These are phyloP conservation scores for Semicossyphus pulcher DNA, from an alignment of 2,113 vertebrate species.

Conservation along the genomic window DNA sequence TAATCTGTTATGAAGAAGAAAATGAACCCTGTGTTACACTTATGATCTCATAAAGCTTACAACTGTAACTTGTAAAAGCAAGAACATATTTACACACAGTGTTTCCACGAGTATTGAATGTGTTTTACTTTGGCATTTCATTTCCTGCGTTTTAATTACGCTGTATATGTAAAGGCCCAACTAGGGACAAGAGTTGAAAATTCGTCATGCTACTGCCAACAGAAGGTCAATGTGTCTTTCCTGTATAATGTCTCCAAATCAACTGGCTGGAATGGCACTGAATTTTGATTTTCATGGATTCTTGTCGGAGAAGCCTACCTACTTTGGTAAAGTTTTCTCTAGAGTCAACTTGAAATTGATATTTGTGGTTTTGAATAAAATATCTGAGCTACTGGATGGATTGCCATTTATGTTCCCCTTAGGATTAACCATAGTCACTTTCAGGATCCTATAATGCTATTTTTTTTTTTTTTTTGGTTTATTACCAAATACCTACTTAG, in stretches of 20 bases:
- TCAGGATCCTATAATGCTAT: background rate
- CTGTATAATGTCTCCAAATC: background rate
- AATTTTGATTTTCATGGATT: background rate
- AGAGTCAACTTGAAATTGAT: background rate
- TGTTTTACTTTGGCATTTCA: background rate
- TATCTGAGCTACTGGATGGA: background rate
- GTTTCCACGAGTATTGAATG: background rate
- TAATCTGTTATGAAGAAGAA: conserved; percentile 4
- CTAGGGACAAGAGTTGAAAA: too few species aligned
- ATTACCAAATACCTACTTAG: background rate
- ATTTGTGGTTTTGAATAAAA: background rate
- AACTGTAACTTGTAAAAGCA: background rate
- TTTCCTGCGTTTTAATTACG: too few species aligned
- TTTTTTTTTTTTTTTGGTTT: background rate
- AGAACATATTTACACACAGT: background rate
- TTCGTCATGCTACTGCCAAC: too few species aligned
- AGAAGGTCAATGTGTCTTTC: background rate
- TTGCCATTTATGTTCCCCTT: background rate
- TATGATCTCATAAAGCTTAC: conserved; percentile 6
- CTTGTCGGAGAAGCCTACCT: background rate
- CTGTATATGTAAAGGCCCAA: too few species aligned
- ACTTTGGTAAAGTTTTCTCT: background rate
- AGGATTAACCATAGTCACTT: background rate
- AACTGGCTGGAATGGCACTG: background rate
- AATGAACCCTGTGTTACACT: background rate